A percentile compares a stretch with the other conserved stretches of the same genome.
Evolutionary conservation across 2,888 invertebrate genomes (phyloP).

Genomic region (Pomacea canaliculata): DNA sequence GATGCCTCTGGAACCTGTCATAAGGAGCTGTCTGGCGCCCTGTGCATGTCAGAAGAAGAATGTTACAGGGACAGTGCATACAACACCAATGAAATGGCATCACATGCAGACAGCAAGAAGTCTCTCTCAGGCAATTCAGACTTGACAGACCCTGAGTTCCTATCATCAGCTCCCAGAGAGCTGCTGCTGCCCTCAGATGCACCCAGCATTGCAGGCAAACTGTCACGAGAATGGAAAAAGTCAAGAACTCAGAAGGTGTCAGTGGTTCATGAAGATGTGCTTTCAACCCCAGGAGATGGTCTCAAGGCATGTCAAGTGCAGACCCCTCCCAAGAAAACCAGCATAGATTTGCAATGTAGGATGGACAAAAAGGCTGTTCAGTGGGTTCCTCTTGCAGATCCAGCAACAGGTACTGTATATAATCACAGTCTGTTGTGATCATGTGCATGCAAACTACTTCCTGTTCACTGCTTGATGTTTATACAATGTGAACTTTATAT

Average conservation of each 20-base stretch:
- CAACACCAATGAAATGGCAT: not conserved
- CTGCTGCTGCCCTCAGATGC: too few species aligned
- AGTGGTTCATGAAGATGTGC: too few species aligned
- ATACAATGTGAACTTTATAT: too few species aligned
- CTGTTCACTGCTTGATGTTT: too few species aligned
- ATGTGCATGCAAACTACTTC: too few species aligned
- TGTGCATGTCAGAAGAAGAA: not conserved
- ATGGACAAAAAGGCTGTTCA: constrained; percentile 4
- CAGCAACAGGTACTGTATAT: constrained; percentile 37
- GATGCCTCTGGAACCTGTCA: not conserved
- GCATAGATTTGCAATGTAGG: not conserved
- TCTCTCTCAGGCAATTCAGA: not conserved
- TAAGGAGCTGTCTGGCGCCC: not conserved
- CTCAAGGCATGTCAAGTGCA: too few species aligned
- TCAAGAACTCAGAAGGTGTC: not conserved
- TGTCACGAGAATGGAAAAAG: not conserved
- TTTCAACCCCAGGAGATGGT: too few species aligned
- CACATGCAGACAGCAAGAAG: not conserved
- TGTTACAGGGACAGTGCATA: not conserved
- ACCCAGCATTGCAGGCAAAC: not conserved
- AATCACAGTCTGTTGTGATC: not conserved
- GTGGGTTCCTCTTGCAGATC: constrained; percentile 39
- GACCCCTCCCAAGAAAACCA: not conserved
- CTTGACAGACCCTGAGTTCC: not conserved
- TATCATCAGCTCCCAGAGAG: not conserved